A percentile compares a stretch with the other conserved stretches of the same genome.
Conservation (phyloP, 2,888 invertebrate species). For the Lagria hirta region DNA sequence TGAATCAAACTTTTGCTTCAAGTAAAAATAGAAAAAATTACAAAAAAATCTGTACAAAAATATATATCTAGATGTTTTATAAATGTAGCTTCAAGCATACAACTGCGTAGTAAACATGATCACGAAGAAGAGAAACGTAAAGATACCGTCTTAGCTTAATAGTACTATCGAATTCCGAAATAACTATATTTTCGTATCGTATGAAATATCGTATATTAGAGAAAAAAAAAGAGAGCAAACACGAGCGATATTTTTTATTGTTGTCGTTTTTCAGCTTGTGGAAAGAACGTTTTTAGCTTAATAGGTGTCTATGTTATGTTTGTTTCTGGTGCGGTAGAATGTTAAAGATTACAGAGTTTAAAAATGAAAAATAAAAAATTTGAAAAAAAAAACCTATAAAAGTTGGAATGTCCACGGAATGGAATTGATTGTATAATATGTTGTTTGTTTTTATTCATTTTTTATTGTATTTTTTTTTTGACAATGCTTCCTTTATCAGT, state of each 20-base stretch:
- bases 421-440: slow-evolving; percentile 24
- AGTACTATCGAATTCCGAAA: slow-evolving; percentile 49
- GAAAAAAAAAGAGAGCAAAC: slow-evolving; percentile 34
- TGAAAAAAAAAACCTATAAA: slow-evolving; percentile 15
- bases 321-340: slow-evolving; percentile 38
- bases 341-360: slow-evolving; percentile 43
- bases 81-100: slow-evolving; percentile 50
- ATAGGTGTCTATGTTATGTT: slow-evolving; percentile 40
- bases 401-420: slow-evolving; percentile 11
- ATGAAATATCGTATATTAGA: slow-evolving; percentile 33
- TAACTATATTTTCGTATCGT: slow-evolving; percentile 53
- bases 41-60: slow-evolving; percentile 33
- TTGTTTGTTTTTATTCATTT: slow-evolving; percentile 7
- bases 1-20: slow-evolving; percentile 29
- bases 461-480: slow-evolving; percentile 30
- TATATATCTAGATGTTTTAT: slow-evolving; percentile 45
- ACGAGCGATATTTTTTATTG: slow-evolving; percentile 42
- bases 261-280: slow-evolving; percentile 43
- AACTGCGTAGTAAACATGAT: slow-evolving; percentile 32
- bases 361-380: slow-evolving; percentile 31
- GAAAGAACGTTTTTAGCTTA: slow-evolving; percentile 26
- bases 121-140: slow-evolving; percentile 29
- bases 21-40: slow-evolving; percentile 19
- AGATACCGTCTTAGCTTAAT: slow-evolving; percentile 42
- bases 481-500: too few species aligned